A percentile compares a stretch with the other conserved stretches of the same genome.
Conservation (phyloP, 2,888 invertebrate species). For the Chalcosyrphus nemorum region DNA sequence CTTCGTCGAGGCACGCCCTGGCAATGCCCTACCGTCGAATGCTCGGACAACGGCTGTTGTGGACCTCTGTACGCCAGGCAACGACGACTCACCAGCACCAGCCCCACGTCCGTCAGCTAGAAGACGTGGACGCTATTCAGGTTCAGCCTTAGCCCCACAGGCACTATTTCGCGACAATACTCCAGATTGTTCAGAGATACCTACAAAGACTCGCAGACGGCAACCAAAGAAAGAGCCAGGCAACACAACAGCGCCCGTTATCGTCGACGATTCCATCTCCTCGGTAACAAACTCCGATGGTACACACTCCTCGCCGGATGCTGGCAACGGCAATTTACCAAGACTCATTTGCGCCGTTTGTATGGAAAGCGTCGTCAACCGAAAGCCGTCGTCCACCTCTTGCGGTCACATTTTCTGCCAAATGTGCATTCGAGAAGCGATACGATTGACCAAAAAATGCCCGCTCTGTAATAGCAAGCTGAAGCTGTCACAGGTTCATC, state of each 20-base stretch:
- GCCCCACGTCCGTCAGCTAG: neutral
- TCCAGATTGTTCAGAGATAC: neutral
- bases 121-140: conserved; percentile 10
- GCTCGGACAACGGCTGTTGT: conserved; percentile 50
- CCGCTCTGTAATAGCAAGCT: conserved; percentile 70
- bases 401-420: conserved; percentile 74
- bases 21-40: conserved; percentile 46
- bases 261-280: neutral
- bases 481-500: conserved; percentile 37
- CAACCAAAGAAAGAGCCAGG: conserved; percentile 26
- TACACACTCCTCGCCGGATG: neutral
- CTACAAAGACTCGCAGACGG: neutral
- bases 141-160: neutral
- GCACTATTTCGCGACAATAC: neutral
- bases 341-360: conserved; percentile 67
- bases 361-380: conserved; percentile 42
- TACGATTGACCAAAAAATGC: conserved; percentile 58
- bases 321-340: neutral
- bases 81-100: no score
- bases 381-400: conserved; percentile 58
- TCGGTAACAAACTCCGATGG: no score
- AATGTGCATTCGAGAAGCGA: conserved; percentile 58
- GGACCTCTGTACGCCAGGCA: conserved; percentile 53
- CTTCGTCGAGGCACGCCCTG: conserved; percentile 59
- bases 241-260: neutral